Percentiles rank a stretch among this genome's conserved stretches.
These are phyloP conservation scores for Neoarius graeffei DNA, from an alignment of 2,113 vertebrate species.

Conservation along the genomic window DNA sequence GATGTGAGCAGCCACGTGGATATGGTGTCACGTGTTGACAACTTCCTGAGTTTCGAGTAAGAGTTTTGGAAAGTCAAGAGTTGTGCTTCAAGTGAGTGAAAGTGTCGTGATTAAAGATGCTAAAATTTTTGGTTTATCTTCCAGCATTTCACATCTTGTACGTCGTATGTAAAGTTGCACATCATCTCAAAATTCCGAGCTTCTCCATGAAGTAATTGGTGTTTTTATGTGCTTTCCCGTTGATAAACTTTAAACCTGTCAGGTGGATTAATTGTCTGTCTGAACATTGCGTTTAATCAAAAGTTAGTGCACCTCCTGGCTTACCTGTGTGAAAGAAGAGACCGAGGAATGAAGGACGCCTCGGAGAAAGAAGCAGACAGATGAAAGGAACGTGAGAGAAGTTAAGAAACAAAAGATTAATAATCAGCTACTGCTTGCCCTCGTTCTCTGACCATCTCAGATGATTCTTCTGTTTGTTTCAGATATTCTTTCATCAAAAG, in stretches of 20 bases:
- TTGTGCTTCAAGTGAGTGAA: neutral
- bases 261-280: neutral
- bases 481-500: neutral
- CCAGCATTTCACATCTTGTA: neutral
- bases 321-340: conserved; percentile 62
- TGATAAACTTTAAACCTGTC: neutral
- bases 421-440: conserved; percentile 39
- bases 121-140: neutral
- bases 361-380: neutral
- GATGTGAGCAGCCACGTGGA: neutral
- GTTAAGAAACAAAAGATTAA: conserved; percentile 47
- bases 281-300: neutral
- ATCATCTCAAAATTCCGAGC: neutral
- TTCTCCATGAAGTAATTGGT: neutral
- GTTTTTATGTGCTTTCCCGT: neutral
- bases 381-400: conserved; percentile 43
- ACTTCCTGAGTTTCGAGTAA: neutral
- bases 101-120: neutral
- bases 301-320: neutral
- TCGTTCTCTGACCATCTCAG: neutral
- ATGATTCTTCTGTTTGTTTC: neutral
- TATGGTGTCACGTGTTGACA: neutral
- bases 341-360: neutral
- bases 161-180: neutral
- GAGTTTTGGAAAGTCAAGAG: neutral